Percentiles rank a stretch among this genome's conserved stretches.
These are phyloP conservation scores for Helleia helle DNA, from an alignment of 2,888 invertebrate genomes.

Conservation along the genomic window DNA sequence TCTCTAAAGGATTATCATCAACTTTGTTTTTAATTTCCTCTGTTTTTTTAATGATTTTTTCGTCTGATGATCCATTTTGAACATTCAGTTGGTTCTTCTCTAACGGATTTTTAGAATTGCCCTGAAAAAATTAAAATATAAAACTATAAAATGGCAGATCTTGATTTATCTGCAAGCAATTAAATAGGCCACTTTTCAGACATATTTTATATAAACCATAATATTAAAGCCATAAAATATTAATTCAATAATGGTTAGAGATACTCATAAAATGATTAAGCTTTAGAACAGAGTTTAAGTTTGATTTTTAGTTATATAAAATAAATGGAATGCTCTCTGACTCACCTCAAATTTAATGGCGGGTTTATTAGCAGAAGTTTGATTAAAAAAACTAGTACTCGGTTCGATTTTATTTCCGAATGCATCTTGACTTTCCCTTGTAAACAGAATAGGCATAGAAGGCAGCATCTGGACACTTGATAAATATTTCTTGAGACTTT, in stretches of 20 bases:
- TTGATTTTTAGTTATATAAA: too few species aligned
- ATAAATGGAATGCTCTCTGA: conserved; percentile 22
- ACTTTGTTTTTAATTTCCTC: conserved; percentile 34
- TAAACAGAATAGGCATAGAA: conserved; percentile 66
- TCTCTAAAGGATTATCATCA: conserved; percentile 46
- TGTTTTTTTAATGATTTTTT: conserved; percentile 37
- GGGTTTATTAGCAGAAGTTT: conserved; percentile 39
- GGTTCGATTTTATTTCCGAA: conserved; percentile 63
- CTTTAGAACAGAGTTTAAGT: not conserved
- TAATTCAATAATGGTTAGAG: not conserved
- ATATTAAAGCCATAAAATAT: not conserved
- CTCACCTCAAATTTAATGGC: conserved; percentile 48
- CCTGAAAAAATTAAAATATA: conserved; percentile 17
- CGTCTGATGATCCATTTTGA: conserved; percentile 33
- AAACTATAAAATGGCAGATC: conserved; percentile 24
- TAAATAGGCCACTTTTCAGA: not conserved
- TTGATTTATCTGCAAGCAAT: not conserved
- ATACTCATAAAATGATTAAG: too few species aligned
- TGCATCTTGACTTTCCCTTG: conserved; percentile 65
- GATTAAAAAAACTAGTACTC: conserved; percentile 54
- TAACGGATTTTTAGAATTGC: conserved; percentile 23
- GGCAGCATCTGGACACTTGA: conserved; percentile 60
- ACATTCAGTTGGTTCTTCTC: conserved; percentile 28
- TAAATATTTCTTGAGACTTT: conserved; percentile 26
- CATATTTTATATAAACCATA: too few species aligned